Percentiles rank a stretch among this genome's conserved stretches.
These are phyloP conservation scores for Haemorhous mexicanus DNA, from an alignment of 2,113 vertebrate genomes.

Conservation along the genomic window DNA sequence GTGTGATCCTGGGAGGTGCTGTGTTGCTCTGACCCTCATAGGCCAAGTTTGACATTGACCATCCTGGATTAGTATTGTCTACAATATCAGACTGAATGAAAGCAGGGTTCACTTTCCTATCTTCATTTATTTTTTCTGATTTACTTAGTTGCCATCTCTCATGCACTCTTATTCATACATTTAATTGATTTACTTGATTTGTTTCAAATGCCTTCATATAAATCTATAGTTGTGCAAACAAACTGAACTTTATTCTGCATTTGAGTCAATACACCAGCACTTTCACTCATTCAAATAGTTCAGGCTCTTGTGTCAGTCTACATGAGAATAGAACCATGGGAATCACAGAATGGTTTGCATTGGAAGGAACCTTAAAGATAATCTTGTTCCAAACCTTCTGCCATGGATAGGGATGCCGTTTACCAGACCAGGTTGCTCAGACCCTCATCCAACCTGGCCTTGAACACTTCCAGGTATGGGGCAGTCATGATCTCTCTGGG, in stretches of 20 bases:
- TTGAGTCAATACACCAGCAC: background rate
- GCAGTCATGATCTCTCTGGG: background rate
- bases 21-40: background rate
- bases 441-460: background rate
- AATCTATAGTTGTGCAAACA: background rate
- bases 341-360: background rate
- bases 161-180: background rate
- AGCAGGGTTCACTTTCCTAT: fast-evolving
- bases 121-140: background rate
- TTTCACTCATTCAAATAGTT: background rate
- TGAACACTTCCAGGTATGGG: background rate
- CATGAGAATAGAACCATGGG: background rate
- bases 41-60: background rate
- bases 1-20: background rate
- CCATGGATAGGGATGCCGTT: background rate
- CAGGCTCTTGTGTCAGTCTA: background rate
- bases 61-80: background rate
- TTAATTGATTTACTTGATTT: background rate
- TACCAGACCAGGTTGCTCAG: background rate
- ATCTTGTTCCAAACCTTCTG: background rate
- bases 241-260: background rate
- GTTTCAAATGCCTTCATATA: background rate
- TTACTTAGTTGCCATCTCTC: background rate
- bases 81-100: background rate
- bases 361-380: background rate